Base-by-base conservation (phyloP, 2,888 invertebrate genomes). In the Ichneumon xanthorius region DNA sequence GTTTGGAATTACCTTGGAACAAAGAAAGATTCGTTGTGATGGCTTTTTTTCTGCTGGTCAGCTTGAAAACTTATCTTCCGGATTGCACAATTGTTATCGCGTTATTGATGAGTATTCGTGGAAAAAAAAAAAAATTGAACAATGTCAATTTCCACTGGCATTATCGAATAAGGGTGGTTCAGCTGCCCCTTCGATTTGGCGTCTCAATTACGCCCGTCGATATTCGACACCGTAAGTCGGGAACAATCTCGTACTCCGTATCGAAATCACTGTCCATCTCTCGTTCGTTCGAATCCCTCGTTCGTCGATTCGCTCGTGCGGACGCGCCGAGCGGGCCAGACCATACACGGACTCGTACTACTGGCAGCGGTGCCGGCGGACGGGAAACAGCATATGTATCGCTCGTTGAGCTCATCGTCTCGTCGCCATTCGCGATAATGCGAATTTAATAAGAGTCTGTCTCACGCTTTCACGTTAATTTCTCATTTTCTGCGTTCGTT, bases 351-450 rank as follows among this genome's bases (percentile, higher is more conserved):
- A 67, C 67, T 77, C 80, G 76, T 68, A 76, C 80, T 33, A 68
- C 77, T 80, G n/a, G 48, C 48, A 63, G 30, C 1, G 19, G 30
- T 22, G 61, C 19, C 19, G 22, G 45, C 58, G 40, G 37, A 40
- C 37, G 45, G 58, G 14, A 26, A 3, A 16, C 19, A 37, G 22
- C 37, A 73, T 26, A 37, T 73, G 16, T 61, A 45, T 26, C 48
- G 70, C 68, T 72, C 48, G 71, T 48, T 48, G 55, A 72, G n/a
- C 65, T 71, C 77, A 75, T 71, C 22, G 68, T 16, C 45, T 30
- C 70, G 79, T 80, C 71, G 80, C 65, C 68, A 85, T 79, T 75
- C 73, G 30, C 26, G 85, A n/a, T 71, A 82, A 79, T 82, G 79
- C 63, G 55, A 75, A 68, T 85, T 85, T 82, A 75, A 75, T 79